phyloP scores from a whole-genome alignment of 2,797 vertebrate genomes.

The Dromococcyx pavoninus region DNA sequence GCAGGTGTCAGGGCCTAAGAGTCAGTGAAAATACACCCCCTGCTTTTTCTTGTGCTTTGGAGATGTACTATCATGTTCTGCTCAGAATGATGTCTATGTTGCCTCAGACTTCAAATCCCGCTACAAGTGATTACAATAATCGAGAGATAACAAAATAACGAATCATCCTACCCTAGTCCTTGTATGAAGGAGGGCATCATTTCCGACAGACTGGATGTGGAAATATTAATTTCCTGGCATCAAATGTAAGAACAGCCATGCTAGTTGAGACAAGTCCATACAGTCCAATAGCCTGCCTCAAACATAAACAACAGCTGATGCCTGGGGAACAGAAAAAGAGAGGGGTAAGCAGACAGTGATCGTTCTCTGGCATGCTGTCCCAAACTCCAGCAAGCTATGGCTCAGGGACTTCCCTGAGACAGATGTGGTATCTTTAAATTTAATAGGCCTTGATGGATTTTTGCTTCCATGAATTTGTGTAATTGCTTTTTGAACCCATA shows the following conservation, averaged over 20 bases:
- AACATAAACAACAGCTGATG: conserved; percentile 63
- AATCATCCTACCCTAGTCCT: conserved; percentile 9
- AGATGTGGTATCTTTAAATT: conserved; percentile 70
- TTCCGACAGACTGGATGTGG: conserved; percentile 40
- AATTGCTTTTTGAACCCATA: conserved; percentile 58
- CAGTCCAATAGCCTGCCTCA: conserved; percentile 48
- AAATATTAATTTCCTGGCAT: conserved; percentile 62
- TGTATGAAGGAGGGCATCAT: conserved; percentile 33
- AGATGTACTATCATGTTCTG: neutral
- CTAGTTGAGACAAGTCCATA: conserved; percentile 58
- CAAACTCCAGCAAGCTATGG: conserved; percentile 64
- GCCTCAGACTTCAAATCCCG: conserved; percentile 12
- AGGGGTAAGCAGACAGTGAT: conserved; percentile 14
- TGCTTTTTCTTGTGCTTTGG: neutral
- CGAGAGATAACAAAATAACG: neutral
- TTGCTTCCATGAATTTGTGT: conserved; percentile 63
- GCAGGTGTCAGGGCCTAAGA: neutral
- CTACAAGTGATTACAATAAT: conserved; percentile 48
- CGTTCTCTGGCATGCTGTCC: conserved; percentile 58
- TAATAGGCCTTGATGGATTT: conserved; percentile 67
- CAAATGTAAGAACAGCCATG: conserved; percentile 31
- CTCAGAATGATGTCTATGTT: neutral
- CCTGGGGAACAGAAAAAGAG: conserved; percentile 50
- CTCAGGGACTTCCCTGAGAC: conserved; percentile 66
- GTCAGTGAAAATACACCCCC: neutral